Evolutionary conservation across 2,113 vertebrate genomes (phyloP).

Genomic region (Indri indri): DNA sequence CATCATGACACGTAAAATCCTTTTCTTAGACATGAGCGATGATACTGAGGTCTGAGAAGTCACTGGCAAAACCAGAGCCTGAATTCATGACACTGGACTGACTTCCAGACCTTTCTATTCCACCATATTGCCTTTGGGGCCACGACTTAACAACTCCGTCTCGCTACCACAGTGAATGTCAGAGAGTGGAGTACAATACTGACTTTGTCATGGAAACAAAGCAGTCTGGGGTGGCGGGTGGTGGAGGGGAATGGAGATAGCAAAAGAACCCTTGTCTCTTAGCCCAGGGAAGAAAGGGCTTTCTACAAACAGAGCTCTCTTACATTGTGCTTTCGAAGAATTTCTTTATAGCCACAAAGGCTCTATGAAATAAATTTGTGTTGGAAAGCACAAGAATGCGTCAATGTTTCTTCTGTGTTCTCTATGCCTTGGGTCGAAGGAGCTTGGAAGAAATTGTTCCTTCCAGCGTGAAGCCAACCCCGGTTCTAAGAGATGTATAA

Average conservation of each 20-base stretch:
- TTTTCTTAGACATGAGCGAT: neutral
- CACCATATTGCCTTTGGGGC: neutral
- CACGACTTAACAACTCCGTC: neutral
- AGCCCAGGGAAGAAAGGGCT: neutral
- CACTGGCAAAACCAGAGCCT: neutral
- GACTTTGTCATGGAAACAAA: conserved; percentile 58
- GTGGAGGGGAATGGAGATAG: neutral
- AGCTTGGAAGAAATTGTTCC: neutral
- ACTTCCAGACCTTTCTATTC: neutral
- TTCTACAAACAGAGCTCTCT: conserved; percentile 53
- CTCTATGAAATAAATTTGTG: conserved; percentile 60
- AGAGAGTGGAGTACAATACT: conserved; percentile 48
- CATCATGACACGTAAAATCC: neutral
- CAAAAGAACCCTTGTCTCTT: conserved; percentile 43
- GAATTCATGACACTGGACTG: neutral
- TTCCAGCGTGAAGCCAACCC: neutral
- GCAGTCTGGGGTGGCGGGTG: neutral
- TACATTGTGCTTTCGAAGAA: conserved; percentile 67
- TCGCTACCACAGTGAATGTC: neutral
- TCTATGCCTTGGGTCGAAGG: neutral
- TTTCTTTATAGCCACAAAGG: conserved; percentile 42
- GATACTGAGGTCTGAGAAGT: neutral
- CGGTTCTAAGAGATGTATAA: neutral
- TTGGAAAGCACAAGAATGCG: conserved; percentile 64
- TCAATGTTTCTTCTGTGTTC: conserved; percentile 42